Base-by-base conservation (phyloP, 2,888 invertebrate species). In the Lithophane socia region DNA sequence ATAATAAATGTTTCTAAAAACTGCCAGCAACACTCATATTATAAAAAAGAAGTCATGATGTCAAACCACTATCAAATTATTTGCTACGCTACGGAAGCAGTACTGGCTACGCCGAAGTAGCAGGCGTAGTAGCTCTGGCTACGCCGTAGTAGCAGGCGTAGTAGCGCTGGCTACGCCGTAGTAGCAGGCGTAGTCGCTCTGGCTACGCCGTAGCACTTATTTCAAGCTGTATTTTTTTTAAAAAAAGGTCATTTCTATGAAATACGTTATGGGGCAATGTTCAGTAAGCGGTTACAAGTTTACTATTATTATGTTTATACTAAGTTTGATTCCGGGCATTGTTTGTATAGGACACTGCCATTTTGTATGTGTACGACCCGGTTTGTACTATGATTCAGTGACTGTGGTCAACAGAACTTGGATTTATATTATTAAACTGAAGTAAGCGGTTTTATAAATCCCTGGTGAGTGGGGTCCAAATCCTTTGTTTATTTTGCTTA, bases 231-330 rank as follows among this genome's bases (percentile, higher is more conserved):
- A 63, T 16, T 42, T 3, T 67, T 2, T 9, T 66, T 42, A 16
- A 0, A 16, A 29, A 5, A 9, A 29, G 24, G n/a, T 44, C 18
- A 24, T 49, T 21, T 44, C 29, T 12, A 49, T 29, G 42, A 56
- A 61, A 68, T 49, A 66, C 47, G n/a, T 13, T 52, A 18, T 42
- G 21, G 13, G 18, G 18, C 16, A 18, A 29, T n/a, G 10, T 64
- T 75, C 72, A 47, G 24, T 54, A 83, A 75, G 71, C 75, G 61
- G 78, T 83, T 77, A 78, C 78, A 71, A 85, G 77, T 79, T 75
- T 66, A 63, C 44, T 60, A 67, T 49, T 49, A 12, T 66, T 66
- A 61, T 52, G 79, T 71, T 82, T 75, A 61, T 47, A 24, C 13
- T 65, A 64, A 80, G 63, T 80, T 78, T 77, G 63, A 65, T 37